Evolutionary conservation across 2,888 invertebrate species (phyloP), one percentile per base, ranked within the genome.

Genomic region (Eristalis tenax): DNA sequence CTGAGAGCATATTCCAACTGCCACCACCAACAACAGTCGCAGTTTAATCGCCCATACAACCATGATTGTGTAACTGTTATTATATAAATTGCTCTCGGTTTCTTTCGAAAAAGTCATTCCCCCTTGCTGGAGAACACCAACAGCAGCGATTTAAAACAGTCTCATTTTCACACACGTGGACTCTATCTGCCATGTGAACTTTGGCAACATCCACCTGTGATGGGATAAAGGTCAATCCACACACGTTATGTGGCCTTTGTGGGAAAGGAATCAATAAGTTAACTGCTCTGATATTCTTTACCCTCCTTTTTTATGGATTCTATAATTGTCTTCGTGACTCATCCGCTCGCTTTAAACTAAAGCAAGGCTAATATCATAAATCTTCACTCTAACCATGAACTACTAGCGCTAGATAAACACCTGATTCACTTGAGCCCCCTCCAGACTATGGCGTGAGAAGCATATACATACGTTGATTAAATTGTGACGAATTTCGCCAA

Each of bases 101-200:
- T 50, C 50, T n/a, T 50, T 50, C 1, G 50, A 50, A 50, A 50
- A 3, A 11, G 18, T 18, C 6, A 8, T n/a, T 1, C 50, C 50
- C 1, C 18, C 8, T 0, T n/a, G 4, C 15, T 3, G 15, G 8
- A n/a, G n/a, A n/a, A n/a, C n/a, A n/a, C 2, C 26, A 22, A 22
- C 18, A 56, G 22, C 56, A 35, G 13, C 28, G 6, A 22, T 13
- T 15, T 22, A 15, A 10, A 1, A 32, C 13, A 10, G n/a, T 35
- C 18, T 15, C 38, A 35, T 59, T 38, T 59, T 22, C 38, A 38
- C 59, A 26, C 50, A 50, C 50, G 50, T 50, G 50, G 50, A 50
- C 26, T 13, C 59, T 59, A 15, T 59, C n/a, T n/a, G n/a, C 59
- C 26, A 8, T 28, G 50, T 71, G 71, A 71, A 71, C 61, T 61